A percentile compares a stretch with the other conserved stretches of the same genome.
These are phyloP conservation scores for Salvelinus sp. DNA, from an alignment of 2,113 vertebrate genomes.

Conservation along the genomic window DNA sequence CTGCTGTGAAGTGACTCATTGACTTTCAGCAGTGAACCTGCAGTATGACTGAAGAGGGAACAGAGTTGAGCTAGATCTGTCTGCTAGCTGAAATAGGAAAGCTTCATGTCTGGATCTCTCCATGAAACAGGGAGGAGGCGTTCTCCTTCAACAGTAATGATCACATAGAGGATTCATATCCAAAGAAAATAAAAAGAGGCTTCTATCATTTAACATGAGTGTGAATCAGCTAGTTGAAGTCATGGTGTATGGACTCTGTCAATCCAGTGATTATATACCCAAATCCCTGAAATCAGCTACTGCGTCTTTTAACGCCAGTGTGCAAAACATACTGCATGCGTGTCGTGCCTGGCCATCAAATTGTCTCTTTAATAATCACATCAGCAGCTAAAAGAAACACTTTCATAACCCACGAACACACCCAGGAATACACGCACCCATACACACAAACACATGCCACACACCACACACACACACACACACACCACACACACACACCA, in stretches of 20 bases:
- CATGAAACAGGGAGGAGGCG: conserved; percentile 12
- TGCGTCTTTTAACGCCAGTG: no score
- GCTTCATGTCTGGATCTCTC: conserved; percentile 7
- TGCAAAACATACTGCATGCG: conserved; percentile 4
- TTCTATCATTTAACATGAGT: conserved; percentile 33
- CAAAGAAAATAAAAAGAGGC: neutral
- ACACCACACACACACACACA: no score
- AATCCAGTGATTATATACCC: conserved; percentile 40
- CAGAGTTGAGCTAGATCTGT: conserved; percentile 6
- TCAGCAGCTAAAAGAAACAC: conserved; percentile 36
- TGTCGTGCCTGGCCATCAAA: conserved; percentile 3
- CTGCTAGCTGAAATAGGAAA: neutral
- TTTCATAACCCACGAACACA: conserved; percentile 40
- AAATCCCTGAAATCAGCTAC: conserved; percentile 53
- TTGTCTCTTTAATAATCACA: conserved; percentile 32
- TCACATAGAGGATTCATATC: neutral
- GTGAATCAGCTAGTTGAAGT: conserved; percentile 35
- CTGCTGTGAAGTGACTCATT: conserved; percentile 28
- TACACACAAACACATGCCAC: neutral
- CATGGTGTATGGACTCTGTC: conserved; percentile 24
- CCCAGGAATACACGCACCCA: conserved; percentile 8
- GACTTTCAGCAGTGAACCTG: conserved; percentile 8
- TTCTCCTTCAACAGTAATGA: neutral
- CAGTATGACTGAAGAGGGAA: conserved; percentile 26
- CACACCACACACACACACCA: no score